Conservation (phyloP, 2,888 invertebrate genomes). For the Artemia sinica region DNA sequence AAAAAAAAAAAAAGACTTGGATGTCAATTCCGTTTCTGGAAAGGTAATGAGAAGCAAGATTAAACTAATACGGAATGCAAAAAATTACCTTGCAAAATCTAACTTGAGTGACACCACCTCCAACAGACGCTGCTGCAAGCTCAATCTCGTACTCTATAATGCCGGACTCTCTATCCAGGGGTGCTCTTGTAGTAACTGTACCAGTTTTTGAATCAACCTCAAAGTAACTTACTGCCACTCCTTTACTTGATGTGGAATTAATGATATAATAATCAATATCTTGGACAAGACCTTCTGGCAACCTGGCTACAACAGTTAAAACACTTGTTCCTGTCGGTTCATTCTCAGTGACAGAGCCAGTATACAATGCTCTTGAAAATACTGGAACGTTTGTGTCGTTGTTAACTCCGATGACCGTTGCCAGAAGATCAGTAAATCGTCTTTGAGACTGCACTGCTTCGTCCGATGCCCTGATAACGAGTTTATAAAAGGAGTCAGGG, state of each 20-base stretch:
- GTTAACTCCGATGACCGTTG: conserved; percentile 48
- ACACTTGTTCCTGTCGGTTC: conserved; percentile 71
- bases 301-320: conserved; percentile 55
- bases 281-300: conserved; percentile 28
- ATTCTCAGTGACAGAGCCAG: conserved; percentile 70
- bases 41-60: neutral
- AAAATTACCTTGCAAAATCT: conserved; percentile 60
- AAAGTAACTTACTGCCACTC: conserved; percentile 38
- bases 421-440: conserved; percentile 65
- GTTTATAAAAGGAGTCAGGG: conserved; percentile 55
- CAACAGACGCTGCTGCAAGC: conserved; percentile 61
- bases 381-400: conserved; percentile 32
- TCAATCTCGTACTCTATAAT: conserved; percentile 64
- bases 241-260: conserved; percentile 40
- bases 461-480: conserved; percentile 73
- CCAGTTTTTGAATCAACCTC: conserved; percentile 76
- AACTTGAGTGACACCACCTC: conserved; percentile 47
- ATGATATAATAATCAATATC: conserved; percentile 78
- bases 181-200: conserved; percentile 63
- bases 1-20: neutral
- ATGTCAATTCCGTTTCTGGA: neutral
- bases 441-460: conserved; percentile 76
- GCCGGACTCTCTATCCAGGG: conserved; percentile 65
- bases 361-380: conserved; percentile 42
- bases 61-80: neutral